Conservation (phyloP, 2,797 vertebrate species). For the Gila robusta region DNA sequence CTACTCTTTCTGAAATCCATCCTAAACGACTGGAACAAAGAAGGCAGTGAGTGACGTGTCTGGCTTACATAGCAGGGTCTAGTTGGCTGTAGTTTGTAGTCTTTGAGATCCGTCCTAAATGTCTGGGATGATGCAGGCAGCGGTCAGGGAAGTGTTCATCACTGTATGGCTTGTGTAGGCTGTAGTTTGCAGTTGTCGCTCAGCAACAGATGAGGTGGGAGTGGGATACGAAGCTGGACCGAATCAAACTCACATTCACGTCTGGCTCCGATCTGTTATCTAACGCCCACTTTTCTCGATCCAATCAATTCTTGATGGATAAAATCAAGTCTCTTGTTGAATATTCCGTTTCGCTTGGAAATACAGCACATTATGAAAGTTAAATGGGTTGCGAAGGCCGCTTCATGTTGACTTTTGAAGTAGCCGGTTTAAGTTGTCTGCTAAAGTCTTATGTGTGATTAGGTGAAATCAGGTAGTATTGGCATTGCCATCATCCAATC, state of each 20-base stretch:
- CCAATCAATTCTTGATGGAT: constrained; percentile 6
- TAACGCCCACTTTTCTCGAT: background rate
- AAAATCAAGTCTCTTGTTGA: constrained; percentile 17
- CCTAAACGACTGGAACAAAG: background rate
- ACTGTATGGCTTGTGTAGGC: background rate
- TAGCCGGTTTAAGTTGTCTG: background rate
- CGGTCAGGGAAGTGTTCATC: background rate
- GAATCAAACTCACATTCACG: constrained; percentile 3
- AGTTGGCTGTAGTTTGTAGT: background rate
- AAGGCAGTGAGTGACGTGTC: background rate
- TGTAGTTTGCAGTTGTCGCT: background rate
- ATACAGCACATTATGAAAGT: constrained; percentile 9
- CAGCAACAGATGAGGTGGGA: constrained; percentile 6
- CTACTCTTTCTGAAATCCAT: background rate
- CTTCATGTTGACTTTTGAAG: constrained; percentile 12
- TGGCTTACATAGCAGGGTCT: background rate
- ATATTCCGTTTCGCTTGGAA: constrained; percentile 6
- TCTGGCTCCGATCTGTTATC: constrained; percentile 9
- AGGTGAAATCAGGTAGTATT: constrained; percentile 25
- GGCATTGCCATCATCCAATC: constrained; percentile 6
- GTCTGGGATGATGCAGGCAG: background rate
- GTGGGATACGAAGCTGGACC: background rate
- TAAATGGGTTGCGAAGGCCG: background rate
- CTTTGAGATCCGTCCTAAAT: constrained; percentile 14
- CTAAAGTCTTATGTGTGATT: background rate